Conservation (phyloP, 1,140 invertebrate genomes). For the Drosophila ercepeae region DNA sequence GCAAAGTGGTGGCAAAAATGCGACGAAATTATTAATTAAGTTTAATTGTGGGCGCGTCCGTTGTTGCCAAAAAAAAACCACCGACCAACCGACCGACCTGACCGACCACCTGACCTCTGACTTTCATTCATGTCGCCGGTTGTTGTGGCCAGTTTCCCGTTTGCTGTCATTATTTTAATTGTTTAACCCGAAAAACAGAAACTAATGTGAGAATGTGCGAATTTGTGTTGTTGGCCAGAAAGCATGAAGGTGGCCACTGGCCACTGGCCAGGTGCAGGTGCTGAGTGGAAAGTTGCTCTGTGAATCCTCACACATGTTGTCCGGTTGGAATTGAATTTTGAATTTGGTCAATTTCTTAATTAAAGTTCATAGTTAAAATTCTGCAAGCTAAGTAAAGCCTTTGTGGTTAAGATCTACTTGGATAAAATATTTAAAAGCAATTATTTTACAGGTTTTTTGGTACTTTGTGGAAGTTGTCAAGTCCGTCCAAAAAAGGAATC, state of each 20-base stretch:
- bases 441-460: background rate
- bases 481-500: conserved; percentile 1
- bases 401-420: background rate
- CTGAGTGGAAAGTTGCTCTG: conserved; percentile 50
- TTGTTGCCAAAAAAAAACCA: background rate
- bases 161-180: conserved; percentile 69
- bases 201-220: conserved; percentile 51
- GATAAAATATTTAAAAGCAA: background rate
- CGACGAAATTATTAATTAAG: conserved; percentile 27
- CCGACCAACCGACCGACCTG: background rate
- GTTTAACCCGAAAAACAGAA: conserved; percentile 43
- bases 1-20: conserved; percentile 7
- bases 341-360: conserved; percentile 2
- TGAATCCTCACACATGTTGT: conserved; percentile 43
- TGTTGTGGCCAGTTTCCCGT: conserved; percentile 27
- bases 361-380: background rate
- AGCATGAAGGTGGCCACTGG: background rate
- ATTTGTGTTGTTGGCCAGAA: conserved; percentile 27
- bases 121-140: conserved; percentile 9
- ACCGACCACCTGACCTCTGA: background rate
- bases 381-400: background rate
- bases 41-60: conserved; percentile 38
- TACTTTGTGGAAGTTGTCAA: background rate
- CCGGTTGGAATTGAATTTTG: background rate
- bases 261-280: conserved; percentile 30